Base-by-base conservation (phyloP, 2,797 vertebrate species). In the Synanceia verrucosa region DNA sequence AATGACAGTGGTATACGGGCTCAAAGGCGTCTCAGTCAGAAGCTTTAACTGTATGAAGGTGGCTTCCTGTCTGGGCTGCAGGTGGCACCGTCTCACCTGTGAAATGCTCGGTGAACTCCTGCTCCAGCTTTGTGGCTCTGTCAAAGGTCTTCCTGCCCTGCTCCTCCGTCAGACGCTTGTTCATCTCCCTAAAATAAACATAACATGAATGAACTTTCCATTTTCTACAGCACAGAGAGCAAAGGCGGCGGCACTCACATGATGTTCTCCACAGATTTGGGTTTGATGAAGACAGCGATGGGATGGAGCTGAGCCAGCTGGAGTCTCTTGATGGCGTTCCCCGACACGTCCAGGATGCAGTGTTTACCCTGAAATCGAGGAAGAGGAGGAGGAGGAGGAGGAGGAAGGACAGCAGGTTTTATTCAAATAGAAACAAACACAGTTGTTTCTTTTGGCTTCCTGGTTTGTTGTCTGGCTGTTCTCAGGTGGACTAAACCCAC, bases 81-180 rank as follows among this genome's bases (percentile, higher is more conserved):
- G n/a, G n/a, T n/a, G n/a, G n/a, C n/a, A n/a, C 31, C 18, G 56
- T 78, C 90, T 82, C 34, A 99, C 97, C 96, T 94, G 97, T 99
- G 90, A 99, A 99, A 79, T 99, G 96, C 89, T 99, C 98, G 4
- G 96, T 98, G 86, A 99, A 99, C 84, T 99, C 98, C 75, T 97
- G 97, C 87, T 99, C 98, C 93, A 99, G 93, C 85, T 97, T 99
- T 90, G 93, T 92, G 62, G 98, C 97, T 90, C 98, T 86, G 88
- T 99, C 98, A 73, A 96, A 97, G 0, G 97, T 98, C 86, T 99
- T 99, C 90, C 91, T 94, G 71, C 96, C 96, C 90, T 99, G 98
- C 48, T 99, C 98, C 71, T 99, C 97, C 0, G 95, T 96, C 85
- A 99, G 93, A 31, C 98, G 96, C 85, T 98, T 98, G 94, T 99